phyloP scores from a whole-genome alignment of 2,797 vertebrate species.

The Decapterus maruadsi region DNA sequence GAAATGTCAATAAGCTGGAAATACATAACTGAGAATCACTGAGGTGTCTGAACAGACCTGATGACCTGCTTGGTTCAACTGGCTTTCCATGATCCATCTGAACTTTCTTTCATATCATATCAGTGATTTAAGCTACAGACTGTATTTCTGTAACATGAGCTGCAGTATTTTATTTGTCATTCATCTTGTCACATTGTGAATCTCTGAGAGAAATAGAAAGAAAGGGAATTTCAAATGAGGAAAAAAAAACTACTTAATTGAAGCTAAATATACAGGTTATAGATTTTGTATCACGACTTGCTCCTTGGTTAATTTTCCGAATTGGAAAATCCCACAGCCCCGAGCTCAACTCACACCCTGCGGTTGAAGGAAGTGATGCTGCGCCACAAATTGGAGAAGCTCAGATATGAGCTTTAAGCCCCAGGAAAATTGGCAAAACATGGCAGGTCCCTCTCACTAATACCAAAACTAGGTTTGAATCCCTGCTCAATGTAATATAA shows the following conservation, averaged over 20 bases:
- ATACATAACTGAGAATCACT: too few relatives aligned
- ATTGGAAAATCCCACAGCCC: neutral
- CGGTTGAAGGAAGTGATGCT: neutral
- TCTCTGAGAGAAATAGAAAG: too few relatives aligned
- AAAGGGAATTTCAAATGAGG: neutral
- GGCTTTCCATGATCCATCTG: too few relatives aligned
- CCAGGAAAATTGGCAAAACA: neutral
- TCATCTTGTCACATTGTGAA: too few relatives aligned
- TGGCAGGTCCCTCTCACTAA: neutral
- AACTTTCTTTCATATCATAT: too few relatives aligned
- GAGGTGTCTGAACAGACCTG: too few relatives aligned
- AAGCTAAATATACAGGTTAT: neutral
- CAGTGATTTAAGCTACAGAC: too few relatives aligned
- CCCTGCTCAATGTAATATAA: neutral
- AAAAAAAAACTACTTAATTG: neutral
- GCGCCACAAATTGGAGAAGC: neutral
- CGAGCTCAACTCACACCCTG: neutral
- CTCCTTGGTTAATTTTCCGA: neutral
- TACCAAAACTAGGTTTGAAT: neutral
- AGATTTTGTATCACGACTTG: neutral
- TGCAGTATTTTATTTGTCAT: too few relatives aligned
- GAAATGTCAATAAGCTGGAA: too few relatives aligned
- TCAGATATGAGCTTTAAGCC: neutral
- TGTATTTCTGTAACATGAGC: too few relatives aligned
- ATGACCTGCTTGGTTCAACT: too few relatives aligned